A percentile compares a stretch with the other conserved stretches of the same genome.
Conservation (phyloP, 2,797 vertebrate species). For the Urocyon cinereoargenteus region DNA sequence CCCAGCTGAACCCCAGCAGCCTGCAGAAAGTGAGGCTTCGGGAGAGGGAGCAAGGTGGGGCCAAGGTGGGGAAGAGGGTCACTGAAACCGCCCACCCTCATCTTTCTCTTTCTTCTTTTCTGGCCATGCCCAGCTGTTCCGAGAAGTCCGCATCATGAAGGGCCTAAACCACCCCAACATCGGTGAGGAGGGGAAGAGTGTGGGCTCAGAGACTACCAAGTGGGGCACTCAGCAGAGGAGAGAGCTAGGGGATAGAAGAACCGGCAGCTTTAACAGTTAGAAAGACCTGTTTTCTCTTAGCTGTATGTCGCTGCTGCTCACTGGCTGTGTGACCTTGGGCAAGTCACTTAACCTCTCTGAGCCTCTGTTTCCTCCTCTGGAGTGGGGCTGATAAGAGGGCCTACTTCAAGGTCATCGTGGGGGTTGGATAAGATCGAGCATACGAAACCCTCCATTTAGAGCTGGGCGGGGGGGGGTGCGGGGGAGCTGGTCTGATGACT, state of each 20-base stretch:
- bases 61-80: neutral
- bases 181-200: slow-evolving; percentile 88
- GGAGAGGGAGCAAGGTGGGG: neutral
- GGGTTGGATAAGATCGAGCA: fast-evolving
- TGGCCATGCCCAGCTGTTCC: slow-evolving; percentile 90
- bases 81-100: neutral
- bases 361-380: neutral
- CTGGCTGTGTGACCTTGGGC: neutral
- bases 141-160: slow-evolving; percentile 98
- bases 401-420: neutral
- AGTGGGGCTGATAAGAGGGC: neutral
- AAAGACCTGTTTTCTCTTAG: neutral
- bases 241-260: fast-evolving
- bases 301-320: neutral
- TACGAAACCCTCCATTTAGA: neutral
- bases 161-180: slow-evolving; percentile 97
- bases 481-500: neutral
- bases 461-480: neutral
- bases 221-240: neutral
- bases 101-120: neutral
- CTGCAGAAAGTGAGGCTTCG: slow-evolving; percentile 93
- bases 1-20: slow-evolving; percentile 97
- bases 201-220: neutral
- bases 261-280: fast-evolving
- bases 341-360: slow-evolving; percentile 3